Base-by-base conservation (phyloP, 2,113 vertebrate genomes). In the Phaethon lepturus region DNA sequence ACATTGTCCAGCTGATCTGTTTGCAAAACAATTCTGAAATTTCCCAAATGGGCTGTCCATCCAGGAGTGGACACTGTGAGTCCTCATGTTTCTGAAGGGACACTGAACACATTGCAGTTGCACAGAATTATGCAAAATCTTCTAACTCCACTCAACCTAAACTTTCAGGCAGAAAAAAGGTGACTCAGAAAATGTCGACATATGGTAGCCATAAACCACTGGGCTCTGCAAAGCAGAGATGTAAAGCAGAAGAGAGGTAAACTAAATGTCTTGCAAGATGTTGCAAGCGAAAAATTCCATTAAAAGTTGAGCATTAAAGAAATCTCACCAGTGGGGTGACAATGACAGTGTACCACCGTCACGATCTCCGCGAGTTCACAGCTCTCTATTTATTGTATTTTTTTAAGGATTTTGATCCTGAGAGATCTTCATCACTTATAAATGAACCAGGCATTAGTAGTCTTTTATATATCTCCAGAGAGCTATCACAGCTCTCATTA, bases 401-500 rank as follows among this genome's bases (percentile, higher is more conserved):
- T 91, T 79, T 49, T 76, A 95, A 87, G 62, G 81, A 91, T 91
- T 93, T 93, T 93, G 95, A 94, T 97, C 81, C 80, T 85, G 86
- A 94, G 88, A 96, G 92, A 95, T 90, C 94, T 97, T 95, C 94
- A 96, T 97, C 93, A 95, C 86, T 97, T 97, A 96, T 96, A 97
- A 92, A 95, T 97, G 95, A 97, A 93, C 64, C n/a, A 91, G 90
- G 95, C 95, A 95, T 97, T 98, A 94, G 88, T 55, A 92, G 90
- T 82, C 91, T 96, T 94, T 81, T 86, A 97, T 95, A 95, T 38
- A 88, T 82, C 95, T 92, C 96, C 31, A 47, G 92, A 95, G 95
- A 97, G 56, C 90, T 71, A 95, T 97, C 95, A 75, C 64, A 90
- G 62, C 74, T 94, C 94, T 96, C 97, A 91, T 97, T 97, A 96